Conservation (phyloP, 2,888 invertebrate genomes). For the Drosophila flavopinicola region DNA sequence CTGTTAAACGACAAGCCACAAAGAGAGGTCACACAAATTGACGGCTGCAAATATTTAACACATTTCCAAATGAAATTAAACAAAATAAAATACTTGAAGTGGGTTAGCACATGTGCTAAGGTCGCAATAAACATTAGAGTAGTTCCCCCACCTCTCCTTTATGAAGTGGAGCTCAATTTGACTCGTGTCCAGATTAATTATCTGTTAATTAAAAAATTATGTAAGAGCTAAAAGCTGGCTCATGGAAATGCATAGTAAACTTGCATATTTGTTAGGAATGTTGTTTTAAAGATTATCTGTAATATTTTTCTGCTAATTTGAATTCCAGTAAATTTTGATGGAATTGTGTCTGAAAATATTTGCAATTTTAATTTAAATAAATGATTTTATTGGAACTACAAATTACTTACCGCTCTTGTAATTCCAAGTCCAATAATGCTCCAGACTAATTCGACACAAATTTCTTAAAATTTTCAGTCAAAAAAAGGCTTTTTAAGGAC, state of each 20-base stretch:
- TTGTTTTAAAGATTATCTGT: neutral
- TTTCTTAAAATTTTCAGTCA: too few species aligned
- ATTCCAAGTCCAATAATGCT: too few species aligned
- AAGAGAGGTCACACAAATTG: constrained; percentile 52
- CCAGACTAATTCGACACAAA: too few species aligned
- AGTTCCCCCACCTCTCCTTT: neutral
- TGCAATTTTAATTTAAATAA: too few species aligned
- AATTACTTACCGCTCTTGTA: too few species aligned
- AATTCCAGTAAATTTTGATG: too few species aligned
- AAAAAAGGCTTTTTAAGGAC: too few species aligned
- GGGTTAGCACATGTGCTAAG: constrained; percentile 46
- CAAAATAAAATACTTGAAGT: constrained; percentile 28
- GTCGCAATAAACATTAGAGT: constrained; percentile 7
- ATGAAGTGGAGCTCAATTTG: constrained; percentile 15
- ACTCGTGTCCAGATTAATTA: constrained; percentile 35
- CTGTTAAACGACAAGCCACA: constrained; percentile 13
- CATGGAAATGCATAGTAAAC: neutral
- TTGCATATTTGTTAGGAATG: neutral
- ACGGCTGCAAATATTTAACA: constrained; percentile 67
- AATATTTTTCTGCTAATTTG: too few species aligned
- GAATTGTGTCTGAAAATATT: too few species aligned
- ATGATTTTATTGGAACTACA: too few species aligned
- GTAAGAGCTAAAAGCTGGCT: constrained; percentile 16
- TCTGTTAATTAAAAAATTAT: constrained; percentile 26
- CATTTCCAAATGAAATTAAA: constrained; percentile 48